phyloP scores from a whole-genome alignment of 2,113 vertebrate species.

The Chloebia gouldiae region DNA sequence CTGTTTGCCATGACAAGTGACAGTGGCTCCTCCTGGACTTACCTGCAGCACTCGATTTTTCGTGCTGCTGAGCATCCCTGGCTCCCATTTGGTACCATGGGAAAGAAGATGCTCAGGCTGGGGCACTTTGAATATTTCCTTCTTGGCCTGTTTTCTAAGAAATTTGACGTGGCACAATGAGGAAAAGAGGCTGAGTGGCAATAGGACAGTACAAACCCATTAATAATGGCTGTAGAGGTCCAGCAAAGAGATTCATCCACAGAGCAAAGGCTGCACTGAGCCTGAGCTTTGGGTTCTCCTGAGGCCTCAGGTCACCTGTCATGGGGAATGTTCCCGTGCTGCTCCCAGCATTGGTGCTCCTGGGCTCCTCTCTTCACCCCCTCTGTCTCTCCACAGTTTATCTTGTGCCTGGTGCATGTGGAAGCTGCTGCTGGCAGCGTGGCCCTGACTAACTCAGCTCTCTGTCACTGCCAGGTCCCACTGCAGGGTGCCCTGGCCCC shows the following conservation, averaged over 20 bases:
- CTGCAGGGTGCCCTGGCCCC: neutral
- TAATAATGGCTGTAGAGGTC: neutral
- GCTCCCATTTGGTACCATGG: neutral
- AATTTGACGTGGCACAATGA: neutral
- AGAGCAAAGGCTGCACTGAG: neutral
- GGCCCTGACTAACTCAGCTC: conserved; percentile 24
- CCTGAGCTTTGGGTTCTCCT: neutral
- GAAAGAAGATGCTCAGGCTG: neutral
- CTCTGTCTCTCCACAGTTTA: conserved; percentile 18
- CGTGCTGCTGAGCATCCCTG: neutral
- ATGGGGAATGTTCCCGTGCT: neutral
- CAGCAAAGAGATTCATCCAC: neutral
- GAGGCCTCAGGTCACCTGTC: neutral
- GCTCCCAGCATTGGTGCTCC: neutral
- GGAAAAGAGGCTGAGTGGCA: neutral
- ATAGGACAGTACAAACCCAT: fast-evolving
- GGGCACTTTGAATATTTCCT: neutral
- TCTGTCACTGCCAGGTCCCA: neutral
- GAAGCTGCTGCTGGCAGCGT: neutral
- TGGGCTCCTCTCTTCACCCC: neutral
- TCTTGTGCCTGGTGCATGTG: conserved; percentile 36
- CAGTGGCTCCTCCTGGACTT: neutral
- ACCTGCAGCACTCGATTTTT: neutral
- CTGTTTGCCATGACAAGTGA: conserved; percentile 34
- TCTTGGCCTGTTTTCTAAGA: neutral